phyloP scores from a whole-genome alignment of 2,113 vertebrate species.

The Siniperca chuatsi region DNA sequence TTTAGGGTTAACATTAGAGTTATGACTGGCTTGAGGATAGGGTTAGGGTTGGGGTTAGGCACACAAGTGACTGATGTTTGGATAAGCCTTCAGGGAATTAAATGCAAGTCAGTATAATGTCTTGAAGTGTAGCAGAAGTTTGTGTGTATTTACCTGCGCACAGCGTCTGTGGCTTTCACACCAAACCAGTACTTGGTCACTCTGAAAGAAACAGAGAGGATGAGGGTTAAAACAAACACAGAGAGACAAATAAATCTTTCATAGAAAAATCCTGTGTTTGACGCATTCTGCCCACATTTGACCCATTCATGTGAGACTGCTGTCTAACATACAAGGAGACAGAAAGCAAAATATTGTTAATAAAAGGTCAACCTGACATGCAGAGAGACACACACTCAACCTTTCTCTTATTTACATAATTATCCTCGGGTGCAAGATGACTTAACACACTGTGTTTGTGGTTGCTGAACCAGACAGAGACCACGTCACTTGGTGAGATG shows the following conservation, averaged over 20 bases:
- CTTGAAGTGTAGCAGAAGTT: neutral
- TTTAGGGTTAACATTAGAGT: neutral
- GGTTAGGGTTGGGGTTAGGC: neutral
- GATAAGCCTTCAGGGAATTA: neutral
- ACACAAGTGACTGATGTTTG: slow-evolving; percentile 8
- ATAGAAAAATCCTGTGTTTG: slow-evolving; percentile 22
- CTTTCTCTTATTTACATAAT: slow-evolving; percentile 62
- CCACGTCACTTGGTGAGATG: slow-evolving; percentile 46
- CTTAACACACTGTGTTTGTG: slow-evolving; percentile 50
- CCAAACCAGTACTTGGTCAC: slow-evolving; percentile 79
- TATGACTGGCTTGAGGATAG: slow-evolving; percentile 19
- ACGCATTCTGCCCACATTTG: slow-evolving; percentile 15
- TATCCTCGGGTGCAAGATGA: slow-evolving; percentile 58
- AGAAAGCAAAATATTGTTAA: slow-evolving; percentile 66
- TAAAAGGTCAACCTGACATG: slow-evolving; percentile 53
- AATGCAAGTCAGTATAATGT: neutral
- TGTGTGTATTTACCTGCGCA: slow-evolving; percentile 73
- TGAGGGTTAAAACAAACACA: slow-evolving; percentile 52
- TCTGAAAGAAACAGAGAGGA: slow-evolving; percentile 68
- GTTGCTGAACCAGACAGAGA: slow-evolving; percentile 50
- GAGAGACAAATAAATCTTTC: slow-evolving; percentile 35
- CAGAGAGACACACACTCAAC: slow-evolving; percentile 43
- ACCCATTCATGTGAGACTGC: neutral
- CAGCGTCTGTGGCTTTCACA: slow-evolving; percentile 82
- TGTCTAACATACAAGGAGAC: neutral